Evolutionary conservation across 1,140 invertebrate genomes (phyloP).

Genomic region (Calephelis nemesis): DNA sequence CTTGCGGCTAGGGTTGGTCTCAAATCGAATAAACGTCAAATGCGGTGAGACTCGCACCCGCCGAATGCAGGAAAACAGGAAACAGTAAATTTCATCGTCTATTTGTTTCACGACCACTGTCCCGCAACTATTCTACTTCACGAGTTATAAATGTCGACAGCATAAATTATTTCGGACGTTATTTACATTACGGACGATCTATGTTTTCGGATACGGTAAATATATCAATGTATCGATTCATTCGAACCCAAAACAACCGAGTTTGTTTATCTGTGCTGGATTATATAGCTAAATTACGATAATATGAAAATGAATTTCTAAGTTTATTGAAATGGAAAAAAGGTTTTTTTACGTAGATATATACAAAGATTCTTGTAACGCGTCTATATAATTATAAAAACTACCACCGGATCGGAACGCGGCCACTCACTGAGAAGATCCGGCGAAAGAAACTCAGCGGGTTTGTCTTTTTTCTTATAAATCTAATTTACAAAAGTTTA

Average conservation of each 20-base stretch:
- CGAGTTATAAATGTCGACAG: slow-evolving; percentile 29
- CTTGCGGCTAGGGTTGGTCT: slow-evolving; percentile 38
- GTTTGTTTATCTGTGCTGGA: background rate
- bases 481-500: no score
- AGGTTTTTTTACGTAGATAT: no score
- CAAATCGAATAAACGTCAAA: slow-evolving; percentile 60
- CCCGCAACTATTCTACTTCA: slow-evolving; percentile 31
- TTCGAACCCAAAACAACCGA: background rate
- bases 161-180: slow-evolving; percentile 24
- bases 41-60: slow-evolving; percentile 31
- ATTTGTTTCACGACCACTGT: slow-evolving; percentile 39
- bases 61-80: slow-evolving; percentile 36
- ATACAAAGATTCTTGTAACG: no score
- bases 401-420: no score
- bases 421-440: no score
- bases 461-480: no score
- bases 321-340: no score
- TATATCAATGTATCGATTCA: slow-evolving; percentile 22
- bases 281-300: no score
- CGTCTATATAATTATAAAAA: no score
- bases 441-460: no score
- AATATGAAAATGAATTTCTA: no score
- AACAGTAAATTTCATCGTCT: slow-evolving; percentile 47
- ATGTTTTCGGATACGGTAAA: slow-evolving; percentile 21
- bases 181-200: slow-evolving; percentile 19